These are phyloP conservation scores for Discoglossus pictus DNA, from an alignment of 2,797 vertebrate species.

Conservation along the genomic window DNA sequence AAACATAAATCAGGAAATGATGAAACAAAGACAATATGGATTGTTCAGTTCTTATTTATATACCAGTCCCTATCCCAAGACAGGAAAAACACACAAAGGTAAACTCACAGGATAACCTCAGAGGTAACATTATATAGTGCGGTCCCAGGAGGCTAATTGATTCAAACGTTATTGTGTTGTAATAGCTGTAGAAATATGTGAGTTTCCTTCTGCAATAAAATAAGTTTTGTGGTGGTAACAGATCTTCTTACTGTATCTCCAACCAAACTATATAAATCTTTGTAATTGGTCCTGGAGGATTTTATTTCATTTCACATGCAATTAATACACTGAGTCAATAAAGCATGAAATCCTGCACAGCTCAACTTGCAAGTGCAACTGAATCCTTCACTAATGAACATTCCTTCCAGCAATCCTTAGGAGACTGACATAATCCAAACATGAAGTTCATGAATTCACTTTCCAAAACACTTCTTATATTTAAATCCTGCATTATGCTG, in stretches of 20 bases:
- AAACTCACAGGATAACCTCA: too few species aligned
- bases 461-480: conserved; percentile 10
- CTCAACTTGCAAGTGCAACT: conserved; percentile 26
- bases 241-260: neutral
- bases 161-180: too few species aligned
- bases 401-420: conserved; percentile 27
- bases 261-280: conserved; percentile 27
- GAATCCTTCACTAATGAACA: conserved; percentile 26
- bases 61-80: too few species aligned
- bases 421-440: conserved; percentile 41
- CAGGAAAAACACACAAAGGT: too few species aligned
- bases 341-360: conserved; percentile 40
- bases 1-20: too few species aligned
- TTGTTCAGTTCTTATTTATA: too few species aligned
- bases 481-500: conserved; percentile 7
- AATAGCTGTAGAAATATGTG: too few species aligned
- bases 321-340: conserved; percentile 41
- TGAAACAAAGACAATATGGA: too few species aligned
- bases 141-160: too few species aligned
- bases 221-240: neutral
- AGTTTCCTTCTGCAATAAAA: too few species aligned
- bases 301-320: conserved; percentile 36
- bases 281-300: conserved; percentile 31
- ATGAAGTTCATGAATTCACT: conserved; percentile 11
- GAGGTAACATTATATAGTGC: too few species aligned